Base-by-base conservation (phyloP, 1,140 invertebrate genomes). In the Propsilocerus akamusi region DNA sequence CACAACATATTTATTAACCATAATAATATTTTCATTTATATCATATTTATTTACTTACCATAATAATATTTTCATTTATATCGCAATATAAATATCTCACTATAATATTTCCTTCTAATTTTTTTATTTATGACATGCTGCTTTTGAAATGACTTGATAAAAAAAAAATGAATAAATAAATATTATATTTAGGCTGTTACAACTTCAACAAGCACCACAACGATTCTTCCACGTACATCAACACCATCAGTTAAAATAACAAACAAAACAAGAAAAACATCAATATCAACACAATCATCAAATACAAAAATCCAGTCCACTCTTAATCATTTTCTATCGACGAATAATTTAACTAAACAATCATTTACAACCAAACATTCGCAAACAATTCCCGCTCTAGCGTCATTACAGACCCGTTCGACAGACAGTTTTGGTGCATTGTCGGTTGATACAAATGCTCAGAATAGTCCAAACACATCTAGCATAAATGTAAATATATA, bases 221-320 rank as follows among this genome's bases (percentile, higher is more conserved):
- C 32, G 20, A 37, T 17, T 37, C 32, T 37, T 17, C 32, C 32
- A 17, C n/a, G n/a, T n/a, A n/a, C n/a, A n/a, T n/a, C n/a, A n/a
- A n/a, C n/a, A n/a, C 32, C 32, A 17, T 17, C 14, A 37, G 32
- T 17, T 37, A 37, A 37, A 37, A 17, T 17, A 37, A 17, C n/a
- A n/a, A n/a, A n/a, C n/a, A n/a, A n/a, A 37, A 37, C 32, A 37
- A 37, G 14, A 37, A 37, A 37, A 37, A n/a, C 32, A n/a, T n/a
- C n/a, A n/a, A n/a, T n/a, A n/a, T n/a, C n/a, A n/a, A 37, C 32
- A 37, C 32, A 37, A 37, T 37, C 32, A 37, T 37, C 32, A 37
- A n/a, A n/a, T n/a, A 17, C 32, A 37, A n/a, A 37, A 17, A n/a
- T 37, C 14, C 14, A 17, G 3, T 14, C 14, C 32, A 17, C 32